A percentile compares a stretch with the other conserved stretches of the same genome.
Conservation (phyloP, 2,888 invertebrate genomes). For the Drosophila mettleri region DNA sequence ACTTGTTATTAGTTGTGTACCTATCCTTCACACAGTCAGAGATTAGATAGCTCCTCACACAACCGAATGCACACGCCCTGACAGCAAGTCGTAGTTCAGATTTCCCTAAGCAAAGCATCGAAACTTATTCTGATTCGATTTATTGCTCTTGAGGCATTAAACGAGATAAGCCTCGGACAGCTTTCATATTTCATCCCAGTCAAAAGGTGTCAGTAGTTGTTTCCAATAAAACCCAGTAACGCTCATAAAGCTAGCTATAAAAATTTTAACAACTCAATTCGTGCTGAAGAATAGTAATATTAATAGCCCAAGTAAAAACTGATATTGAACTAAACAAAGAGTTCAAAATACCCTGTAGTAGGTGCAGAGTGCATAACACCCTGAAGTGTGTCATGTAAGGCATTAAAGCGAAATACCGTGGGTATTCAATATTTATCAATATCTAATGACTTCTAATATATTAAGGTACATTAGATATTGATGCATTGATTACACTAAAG, state of each 20-base stretch:
- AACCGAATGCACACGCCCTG: slow-evolving; percentile 26
- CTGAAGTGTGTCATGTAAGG: not conserved
- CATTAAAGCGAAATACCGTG: not conserved
- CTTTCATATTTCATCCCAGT: slow-evolving; percentile 28
- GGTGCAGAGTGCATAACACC: not conserved
- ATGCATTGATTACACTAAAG: no score
- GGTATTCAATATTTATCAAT: no score
- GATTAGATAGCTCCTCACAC: slow-evolving; percentile 45
- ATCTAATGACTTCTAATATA: no score
- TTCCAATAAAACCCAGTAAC: not conserved
- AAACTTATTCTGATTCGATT: slow-evolving; percentile 17
- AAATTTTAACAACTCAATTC: slow-evolving; percentile 29
- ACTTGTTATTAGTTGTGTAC: slow-evolving; percentile 21
- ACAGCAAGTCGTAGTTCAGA: slow-evolving; percentile 6
- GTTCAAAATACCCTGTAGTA: not conserved
- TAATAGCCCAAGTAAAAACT: not conserved
- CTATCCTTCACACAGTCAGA: slow-evolving; percentile 5
- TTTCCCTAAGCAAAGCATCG: slow-evolving; percentile 18
- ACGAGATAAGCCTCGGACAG: slow-evolving; percentile 18
- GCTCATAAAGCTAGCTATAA: slow-evolving; percentile 25
- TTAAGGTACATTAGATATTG: no score
- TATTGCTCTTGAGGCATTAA: slow-evolving; percentile 22
- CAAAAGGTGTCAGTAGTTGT: slow-evolving; percentile 15
- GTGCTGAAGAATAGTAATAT: slow-evolving; percentile 1
- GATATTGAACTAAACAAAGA: not conserved